Evolutionary conservation across 2,113 vertebrate genomes (phyloP).

Genomic region (Guaruba guarouba): DNA sequence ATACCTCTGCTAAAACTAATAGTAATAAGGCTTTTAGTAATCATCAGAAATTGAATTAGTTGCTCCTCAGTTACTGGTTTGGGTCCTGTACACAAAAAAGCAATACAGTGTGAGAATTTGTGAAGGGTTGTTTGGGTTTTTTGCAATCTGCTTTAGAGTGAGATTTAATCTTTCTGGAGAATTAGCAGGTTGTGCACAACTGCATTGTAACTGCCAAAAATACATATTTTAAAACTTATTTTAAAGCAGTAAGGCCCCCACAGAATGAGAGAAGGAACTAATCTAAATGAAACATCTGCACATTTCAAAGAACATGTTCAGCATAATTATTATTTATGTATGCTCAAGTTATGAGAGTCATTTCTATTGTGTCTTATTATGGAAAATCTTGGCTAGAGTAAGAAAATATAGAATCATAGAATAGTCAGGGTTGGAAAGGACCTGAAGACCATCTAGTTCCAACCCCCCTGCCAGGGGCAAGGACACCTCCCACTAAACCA

Average conservation of each 20-base stretch:
- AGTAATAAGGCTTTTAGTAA: not conserved
- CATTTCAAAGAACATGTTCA: slow-evolving; percentile 8
- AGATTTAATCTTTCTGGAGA: not conserved
- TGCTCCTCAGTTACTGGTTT: not conserved
- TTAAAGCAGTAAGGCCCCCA: not conserved
- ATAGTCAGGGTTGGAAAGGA: too few relatives aligned
- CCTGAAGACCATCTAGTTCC: too few relatives aligned
- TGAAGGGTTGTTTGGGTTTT: not conserved
- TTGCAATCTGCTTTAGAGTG: not conserved
- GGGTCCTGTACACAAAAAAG: not conserved
- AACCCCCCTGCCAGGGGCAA: too few relatives aligned
- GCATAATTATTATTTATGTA: slow-evolving; percentile 31
- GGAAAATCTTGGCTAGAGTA: slow-evolving; percentile 16
- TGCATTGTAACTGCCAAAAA: not conserved
- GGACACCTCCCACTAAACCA: too few relatives aligned
- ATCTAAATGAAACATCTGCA: slow-evolving; percentile 60
- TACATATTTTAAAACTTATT: slow-evolving; percentile 13
- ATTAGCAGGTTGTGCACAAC: slow-evolving; percentile 3
- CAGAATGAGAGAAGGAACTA: slow-evolving; percentile 13
- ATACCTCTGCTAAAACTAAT: not conserved
- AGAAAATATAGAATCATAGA: not conserved
- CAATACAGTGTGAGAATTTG: not conserved
- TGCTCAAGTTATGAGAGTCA: not conserved
- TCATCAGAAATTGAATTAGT: not conserved
- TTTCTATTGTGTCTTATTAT: not conserved